Evolutionary conservation across 1,140 invertebrate genomes (phyloP), one percentile per base, ranked within the genome.

Genomic region (Piezodorus guildinii): DNA sequence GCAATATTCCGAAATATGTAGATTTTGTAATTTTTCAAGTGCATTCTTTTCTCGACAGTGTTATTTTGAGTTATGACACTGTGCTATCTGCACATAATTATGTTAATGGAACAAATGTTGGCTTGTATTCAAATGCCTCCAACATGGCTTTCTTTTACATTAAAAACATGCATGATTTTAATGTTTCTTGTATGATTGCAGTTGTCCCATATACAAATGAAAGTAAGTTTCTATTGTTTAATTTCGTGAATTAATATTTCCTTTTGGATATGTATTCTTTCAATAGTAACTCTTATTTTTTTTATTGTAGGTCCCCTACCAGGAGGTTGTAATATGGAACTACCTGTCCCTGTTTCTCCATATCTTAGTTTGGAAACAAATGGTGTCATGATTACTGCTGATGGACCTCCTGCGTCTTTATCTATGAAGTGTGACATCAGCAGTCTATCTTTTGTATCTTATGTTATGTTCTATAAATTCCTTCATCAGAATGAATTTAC

Each of bases 281-380:
- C 46, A 49, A 9, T 21, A n/a, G 16, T 21, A 17, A 8, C 4
- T n/a, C 17, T 49, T 6, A 49, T 49, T 43, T 52, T n/a, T n/a
- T 16, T 65, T 65, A 51, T 43, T 68, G 66, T 73, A 88, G 87
- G 81, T 71, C 87, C 88, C 5, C 76, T 88, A 68, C 87, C 87
- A 49, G 88, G 88, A 64, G 87, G 85, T 34, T 90, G 87, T 70
- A 88, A 86, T 67, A 79, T 87, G 77, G 83, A 85, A 69, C 83
- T 83, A 68, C 72, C 79, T 49, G 73, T 82, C n/a, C 74, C 80
- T 69, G 79, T 78, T 64, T 80, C 85, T 19, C 85, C 88, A 10
- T 89, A 80, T 70, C 75, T 87, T 67, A 74, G 74, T 39, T 68
- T 84, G 0, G 67, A 64, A 2, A 75, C 78, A 43, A 77, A 71